A percentile compares a stretch with the other conserved stretches of the same genome.
Evolutionary conservation across 2,888 invertebrate species (phyloP).

Genomic region (Drosophila emarginata): DNA sequence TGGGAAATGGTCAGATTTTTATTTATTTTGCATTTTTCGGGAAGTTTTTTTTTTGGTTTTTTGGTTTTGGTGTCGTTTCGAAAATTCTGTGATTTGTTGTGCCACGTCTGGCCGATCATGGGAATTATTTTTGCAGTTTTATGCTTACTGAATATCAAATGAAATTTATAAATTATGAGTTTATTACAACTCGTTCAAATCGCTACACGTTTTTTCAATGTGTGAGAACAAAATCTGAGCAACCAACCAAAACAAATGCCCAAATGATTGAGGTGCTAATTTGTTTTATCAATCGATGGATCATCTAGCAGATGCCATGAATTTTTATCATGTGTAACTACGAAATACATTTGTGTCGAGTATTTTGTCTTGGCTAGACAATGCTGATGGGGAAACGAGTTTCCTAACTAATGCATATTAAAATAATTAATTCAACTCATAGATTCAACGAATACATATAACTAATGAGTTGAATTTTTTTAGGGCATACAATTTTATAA

Average conservation of each 20-base stretch:
- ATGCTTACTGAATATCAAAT: slow-evolving; percentile 71
- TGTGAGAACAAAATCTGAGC: background rate
- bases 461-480: background rate
- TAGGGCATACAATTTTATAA: background rate
- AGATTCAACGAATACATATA: background rate
- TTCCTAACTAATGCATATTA: background rate
- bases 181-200: slow-evolving; percentile 73
- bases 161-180: slow-evolving; percentile 73
- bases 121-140: slow-evolving; percentile 73
- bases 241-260: background rate
- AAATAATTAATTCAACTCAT: background rate
- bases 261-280: slow-evolving; percentile 52
- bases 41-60: background rate
- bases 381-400: background rate
- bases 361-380: background rate
- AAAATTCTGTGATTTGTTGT: slow-evolving; percentile 64
- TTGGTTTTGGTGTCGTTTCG: slow-evolving; percentile 2
- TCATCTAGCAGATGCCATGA: slow-evolving; percentile 37
- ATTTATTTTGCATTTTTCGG: slow-evolving; percentile 58
- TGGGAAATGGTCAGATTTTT: slow-evolving; percentile 68
- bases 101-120: slow-evolving; percentile 54
- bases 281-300: slow-evolving; percentile 51
- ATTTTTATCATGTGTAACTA: slow-evolving; percentile 44
- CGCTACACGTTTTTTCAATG: slow-evolving; percentile 13
- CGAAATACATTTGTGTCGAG: background rate